Conservation (phyloP, 2,888 invertebrate genomes). For the Noctua comes region DNA sequence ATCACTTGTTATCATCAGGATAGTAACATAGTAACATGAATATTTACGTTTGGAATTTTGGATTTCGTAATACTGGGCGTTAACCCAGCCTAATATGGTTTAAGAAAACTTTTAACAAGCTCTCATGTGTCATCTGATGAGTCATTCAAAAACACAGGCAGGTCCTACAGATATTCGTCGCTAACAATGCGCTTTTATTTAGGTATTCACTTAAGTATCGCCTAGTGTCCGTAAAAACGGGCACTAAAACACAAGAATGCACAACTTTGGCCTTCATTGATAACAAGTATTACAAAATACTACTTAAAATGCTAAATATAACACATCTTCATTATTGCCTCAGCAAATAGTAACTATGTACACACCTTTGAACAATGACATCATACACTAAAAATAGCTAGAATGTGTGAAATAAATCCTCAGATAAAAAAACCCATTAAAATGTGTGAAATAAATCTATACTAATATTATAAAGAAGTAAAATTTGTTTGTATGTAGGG, state of each 20-base stretch:
- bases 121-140: neutral
- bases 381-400: slow-evolving; percentile 17
- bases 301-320: slow-evolving; percentile 8
- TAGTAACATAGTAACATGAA: slow-evolving; percentile 28
- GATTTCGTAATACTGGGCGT: neutral
- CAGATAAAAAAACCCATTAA: neutral
- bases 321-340: slow-evolving; percentile 18
- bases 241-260: neutral
- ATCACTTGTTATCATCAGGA: slow-evolving; percentile 24
- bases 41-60: slow-evolving; percentile 3
- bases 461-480: neutral
- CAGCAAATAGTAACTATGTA: slow-evolving; percentile 3
- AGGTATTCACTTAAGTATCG: too few relatives aligned
- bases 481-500: too few relatives aligned
- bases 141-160: neutral
- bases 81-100: neutral
- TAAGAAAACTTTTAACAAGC: neutral
- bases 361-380: slow-evolving; percentile 27
- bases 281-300: neutral
- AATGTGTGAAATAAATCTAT: neutral
- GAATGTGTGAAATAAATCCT: slow-evolving; percentile 11
- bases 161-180: too few relatives aligned
- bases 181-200: too few relatives aligned
- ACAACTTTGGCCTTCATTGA: neutral
- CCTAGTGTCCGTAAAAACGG: too few relatives aligned